Percentiles rank a stretch among this genome's conserved stretches.
These are phyloP conservation scores for Murina feae DNA, from an alignment of 2,113 vertebrate genomes.

Conservation along the genomic window DNA sequence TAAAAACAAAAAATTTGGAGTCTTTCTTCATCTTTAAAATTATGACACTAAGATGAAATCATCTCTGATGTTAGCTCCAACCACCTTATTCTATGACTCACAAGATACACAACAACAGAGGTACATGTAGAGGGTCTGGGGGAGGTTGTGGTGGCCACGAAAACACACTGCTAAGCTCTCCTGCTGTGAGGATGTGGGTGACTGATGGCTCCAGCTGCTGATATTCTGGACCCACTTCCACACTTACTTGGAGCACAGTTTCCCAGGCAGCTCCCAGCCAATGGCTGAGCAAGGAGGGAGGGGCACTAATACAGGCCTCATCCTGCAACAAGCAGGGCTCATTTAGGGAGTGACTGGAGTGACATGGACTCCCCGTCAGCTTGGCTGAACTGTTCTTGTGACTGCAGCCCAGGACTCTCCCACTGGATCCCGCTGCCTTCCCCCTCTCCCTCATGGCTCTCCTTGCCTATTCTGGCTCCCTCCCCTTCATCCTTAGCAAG, in stretches of 20 bases:
- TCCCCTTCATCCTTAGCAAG: not conserved
- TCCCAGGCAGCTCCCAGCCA: not conserved
- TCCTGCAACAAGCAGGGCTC: not conserved
- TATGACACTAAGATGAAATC: slow-evolving; percentile 7
- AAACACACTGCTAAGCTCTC: not conserved
- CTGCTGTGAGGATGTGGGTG: not conserved
- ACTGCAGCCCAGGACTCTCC: not conserved
- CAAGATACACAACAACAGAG: not conserved
- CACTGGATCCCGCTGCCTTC: accelerated
- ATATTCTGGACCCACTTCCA: not conserved
- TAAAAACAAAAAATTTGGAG: no score
- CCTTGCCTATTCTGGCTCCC: not conserved
- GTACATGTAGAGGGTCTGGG: not conserved
- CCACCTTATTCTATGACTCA: slow-evolving; percentile 13
- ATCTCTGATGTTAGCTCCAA: not conserved
- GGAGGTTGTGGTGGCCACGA: not conserved
- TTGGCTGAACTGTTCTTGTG: not conserved
- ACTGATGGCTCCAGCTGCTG: not conserved
- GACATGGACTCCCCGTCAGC: not conserved
- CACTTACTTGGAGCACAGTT: not conserved
- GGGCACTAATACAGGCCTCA: not conserved
- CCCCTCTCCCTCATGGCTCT: not conserved
- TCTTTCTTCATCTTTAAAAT: not conserved
- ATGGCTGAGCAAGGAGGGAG: not conserved
- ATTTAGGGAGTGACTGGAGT: not conserved